Conservation (phyloP, 2,113 vertebrate species). For the Isurus oxyrinchus region DNA sequence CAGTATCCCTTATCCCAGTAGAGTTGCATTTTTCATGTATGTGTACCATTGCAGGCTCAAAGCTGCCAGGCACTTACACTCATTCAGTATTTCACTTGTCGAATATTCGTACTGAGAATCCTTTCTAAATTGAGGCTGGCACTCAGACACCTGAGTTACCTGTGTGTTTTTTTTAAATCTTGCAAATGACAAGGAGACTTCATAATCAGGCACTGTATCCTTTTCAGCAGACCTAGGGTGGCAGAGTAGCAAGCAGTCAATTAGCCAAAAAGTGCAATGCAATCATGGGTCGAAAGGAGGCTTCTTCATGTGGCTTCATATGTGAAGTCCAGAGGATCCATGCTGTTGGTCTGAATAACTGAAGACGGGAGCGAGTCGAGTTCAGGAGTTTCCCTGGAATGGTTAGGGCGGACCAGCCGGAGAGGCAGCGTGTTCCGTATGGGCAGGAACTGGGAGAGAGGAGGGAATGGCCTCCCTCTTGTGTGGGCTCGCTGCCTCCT, state of each 20-base stretch:
- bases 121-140: background rate
- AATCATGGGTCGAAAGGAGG: too few species aligned
- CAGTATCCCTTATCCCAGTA: background rate
- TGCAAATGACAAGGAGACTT: background rate
- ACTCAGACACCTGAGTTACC: background rate
- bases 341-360: constrained; percentile 56
- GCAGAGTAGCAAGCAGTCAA: background rate
- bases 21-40: background rate
- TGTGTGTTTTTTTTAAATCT: background rate
- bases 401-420: constrained; percentile 39
- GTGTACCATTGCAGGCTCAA: background rate
- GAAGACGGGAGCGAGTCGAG: constrained; percentile 36
- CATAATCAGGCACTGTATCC: background rate
- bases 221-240: background rate
- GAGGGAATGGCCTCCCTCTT: constrained; percentile 55
- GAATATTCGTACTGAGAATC: background rate
- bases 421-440: constrained; percentile 60
- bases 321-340: constrained; percentile 57
- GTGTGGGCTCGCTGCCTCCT: constrained; percentile 63
- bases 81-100: background rate
- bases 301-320: background rate
- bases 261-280: background rate
- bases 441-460: constrained; percentile 79
- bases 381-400: constrained; percentile 41
- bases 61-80: background rate